Evolutionary conservation across 2,888 invertebrate genomes (phyloP), one percentile per base, ranked within the genome.

Genomic region (Adela reaumurella): DNA sequence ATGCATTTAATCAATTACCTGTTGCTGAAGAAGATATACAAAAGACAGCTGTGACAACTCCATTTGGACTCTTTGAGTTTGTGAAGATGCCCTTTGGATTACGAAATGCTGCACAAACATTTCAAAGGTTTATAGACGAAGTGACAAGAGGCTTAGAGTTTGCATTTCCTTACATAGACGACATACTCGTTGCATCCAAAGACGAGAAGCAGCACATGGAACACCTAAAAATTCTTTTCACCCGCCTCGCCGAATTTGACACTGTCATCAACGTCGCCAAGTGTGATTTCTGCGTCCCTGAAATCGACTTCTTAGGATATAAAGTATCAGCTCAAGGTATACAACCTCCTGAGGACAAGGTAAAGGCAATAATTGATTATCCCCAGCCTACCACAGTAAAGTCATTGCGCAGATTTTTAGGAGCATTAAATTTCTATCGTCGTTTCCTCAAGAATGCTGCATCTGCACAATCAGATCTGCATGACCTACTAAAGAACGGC

Each of bases 31-130:
- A 24, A 24, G 24, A 24, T 24, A 24, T 24, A 24, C 24, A 5
- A 6, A 24, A 24, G 51, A 64, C 4, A 61, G 65, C 53, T 53
- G 64, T 42, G 49, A 52, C 4, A 47, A 54, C 61, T 62, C 3
- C 57, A 59, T 1, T 59, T 58, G 47, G 58, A 57, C 16, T 50
- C 59, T 11, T 58, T 53, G 41, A 59, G 60, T 47, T 43, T 24
- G 6, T 5, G 17, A 17, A 14, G 4, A 43, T 17, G 43, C 6
- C 19, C 14, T 46, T 46, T 41, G 46, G 41, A n/a, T 19, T 42
- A 17, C 16, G 46, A 16, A 29, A 46, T 18, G 46, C 46, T 10
- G 46, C 46, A 14, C 29, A 46, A 17, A 46, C 46, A 28, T 46
- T 46, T 14, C 46, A 46, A 28, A 10, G 46, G 1, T 45, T 45